Conservation (phyloP, 37 sponge, comb jelly and placozoan genomes). For the Theonella swinhoei region DNA sequence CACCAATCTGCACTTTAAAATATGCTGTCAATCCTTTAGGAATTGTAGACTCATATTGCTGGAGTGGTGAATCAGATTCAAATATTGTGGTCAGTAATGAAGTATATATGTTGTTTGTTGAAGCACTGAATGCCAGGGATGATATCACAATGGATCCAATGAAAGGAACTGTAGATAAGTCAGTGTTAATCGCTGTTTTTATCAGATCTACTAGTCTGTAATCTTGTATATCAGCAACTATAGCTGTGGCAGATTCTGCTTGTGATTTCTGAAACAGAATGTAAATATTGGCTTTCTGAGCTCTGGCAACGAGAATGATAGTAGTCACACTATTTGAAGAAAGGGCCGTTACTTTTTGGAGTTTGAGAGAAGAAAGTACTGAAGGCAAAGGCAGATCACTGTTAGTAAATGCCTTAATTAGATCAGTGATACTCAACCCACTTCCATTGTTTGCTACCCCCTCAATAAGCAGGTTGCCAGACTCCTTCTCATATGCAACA, state of each 20-base stretch:
- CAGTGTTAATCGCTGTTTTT: background rate
- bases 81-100: background rate
- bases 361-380: background rate
- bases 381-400: background rate
- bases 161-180: background rate
- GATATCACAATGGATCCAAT: background rate
- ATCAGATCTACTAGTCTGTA: background rate
- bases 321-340: background rate
- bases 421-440: background rate
- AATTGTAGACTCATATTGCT: background rate
- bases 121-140: background rate
- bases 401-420: background rate
- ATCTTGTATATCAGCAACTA: background rate
- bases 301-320: background rate
- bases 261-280: background rate
- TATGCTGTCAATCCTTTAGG: background rate
- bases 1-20: background rate
- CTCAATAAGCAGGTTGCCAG: background rate
- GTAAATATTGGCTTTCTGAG: background rate
- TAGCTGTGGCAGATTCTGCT: background rate
- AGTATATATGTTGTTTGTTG: background rate
- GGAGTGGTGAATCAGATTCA: background rate
- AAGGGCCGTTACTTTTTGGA: background rate
- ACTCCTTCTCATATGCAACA: background rate
- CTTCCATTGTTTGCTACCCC: background rate